Percentiles rank a stretch among this genome's conserved stretches.
phyloP scores from a whole-genome alignment of 2,797 vertebrate species.

The Neosilurus hyrtlii region DNA sequence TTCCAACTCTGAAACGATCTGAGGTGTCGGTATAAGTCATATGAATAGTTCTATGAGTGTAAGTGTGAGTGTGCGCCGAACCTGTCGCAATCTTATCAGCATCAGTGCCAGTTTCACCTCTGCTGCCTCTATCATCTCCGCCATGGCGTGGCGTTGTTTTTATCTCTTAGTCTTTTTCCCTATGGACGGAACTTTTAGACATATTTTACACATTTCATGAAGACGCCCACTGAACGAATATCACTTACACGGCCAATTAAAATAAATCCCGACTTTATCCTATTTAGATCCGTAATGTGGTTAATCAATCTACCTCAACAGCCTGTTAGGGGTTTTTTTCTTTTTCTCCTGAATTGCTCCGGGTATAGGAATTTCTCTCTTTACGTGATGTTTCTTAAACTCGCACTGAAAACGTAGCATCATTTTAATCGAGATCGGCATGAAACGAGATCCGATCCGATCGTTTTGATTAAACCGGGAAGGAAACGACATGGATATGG shows the following conservation, averaged over 20 bases:
- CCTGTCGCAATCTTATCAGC: conserved; percentile 62
- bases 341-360: not conserved
- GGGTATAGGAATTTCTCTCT: too few species aligned
- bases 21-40: conserved; percentile 23
- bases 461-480: too few species aligned
- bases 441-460: not conserved
- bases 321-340: too few species aligned
- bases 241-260: conserved; percentile 43
- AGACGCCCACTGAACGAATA: conserved; percentile 48
- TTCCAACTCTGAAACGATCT: not conserved
- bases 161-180: conserved; percentile 5
- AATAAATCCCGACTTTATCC: conserved; percentile 3
- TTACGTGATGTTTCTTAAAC: not conserved
- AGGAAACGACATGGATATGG: too few species aligned
- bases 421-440: not conserved
- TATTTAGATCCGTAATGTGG: not conserved
- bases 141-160: conserved; percentile 61
- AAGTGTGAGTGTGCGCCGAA: conserved; percentile 53
- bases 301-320: not conserved
- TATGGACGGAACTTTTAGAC: conserved; percentile 33
- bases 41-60: conserved; percentile 77
- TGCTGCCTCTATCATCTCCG: conserved; percentile 62
- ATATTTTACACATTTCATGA: conserved; percentile 45
- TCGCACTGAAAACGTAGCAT: not conserved
- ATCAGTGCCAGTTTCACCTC: conserved; percentile 57